Percentiles rank a stretch among this genome's conserved stretches.
phyloP scores from a whole-genome alignment of 1,140 invertebrate species.

The Eriocheir sinensis region DNA sequence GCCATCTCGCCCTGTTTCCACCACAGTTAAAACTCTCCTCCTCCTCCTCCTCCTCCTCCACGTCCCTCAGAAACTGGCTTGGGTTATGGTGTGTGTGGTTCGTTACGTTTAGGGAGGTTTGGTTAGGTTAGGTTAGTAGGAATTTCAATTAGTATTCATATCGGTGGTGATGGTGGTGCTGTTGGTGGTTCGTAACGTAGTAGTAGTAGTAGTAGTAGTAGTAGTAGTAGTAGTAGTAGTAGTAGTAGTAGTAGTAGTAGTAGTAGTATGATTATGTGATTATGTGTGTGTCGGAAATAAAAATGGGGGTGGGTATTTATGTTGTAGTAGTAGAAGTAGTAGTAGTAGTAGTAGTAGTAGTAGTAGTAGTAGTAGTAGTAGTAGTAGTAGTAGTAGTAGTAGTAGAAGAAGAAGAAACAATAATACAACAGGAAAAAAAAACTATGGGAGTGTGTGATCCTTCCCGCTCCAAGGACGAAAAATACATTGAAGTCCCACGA shows the following conservation, averaged over 20 bases:
- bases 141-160: too few relatives aligned
- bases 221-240: neutral
- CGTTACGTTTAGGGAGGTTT: too few relatives aligned
- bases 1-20: neutral
- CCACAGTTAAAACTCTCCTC: neutral
- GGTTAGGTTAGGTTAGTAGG: too few relatives aligned
- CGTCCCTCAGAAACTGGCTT: too few relatives aligned
- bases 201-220: neutral
- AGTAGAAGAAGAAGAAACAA: too few relatives aligned
- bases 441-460: too few relatives aligned
- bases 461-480: neutral
- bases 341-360: conserved; percentile 5
- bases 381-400: neutral
- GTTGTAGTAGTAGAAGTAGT: conserved; percentile 24
- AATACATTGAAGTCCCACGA: neutral
- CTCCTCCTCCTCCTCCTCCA: too few relatives aligned
- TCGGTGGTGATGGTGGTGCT: too few relatives aligned
- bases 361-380: conserved; percentile 13
- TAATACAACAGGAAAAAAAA: neutral
- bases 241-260: neutral
- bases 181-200: neutral
- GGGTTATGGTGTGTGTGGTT: too few relatives aligned
- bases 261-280: neutral
- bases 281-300: too few relatives aligned
- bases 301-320: too few relatives aligned